Evolutionary conservation across 2,797 vertebrate genomes (phyloP).

Genomic region (Fistularia commersonii): DNA sequence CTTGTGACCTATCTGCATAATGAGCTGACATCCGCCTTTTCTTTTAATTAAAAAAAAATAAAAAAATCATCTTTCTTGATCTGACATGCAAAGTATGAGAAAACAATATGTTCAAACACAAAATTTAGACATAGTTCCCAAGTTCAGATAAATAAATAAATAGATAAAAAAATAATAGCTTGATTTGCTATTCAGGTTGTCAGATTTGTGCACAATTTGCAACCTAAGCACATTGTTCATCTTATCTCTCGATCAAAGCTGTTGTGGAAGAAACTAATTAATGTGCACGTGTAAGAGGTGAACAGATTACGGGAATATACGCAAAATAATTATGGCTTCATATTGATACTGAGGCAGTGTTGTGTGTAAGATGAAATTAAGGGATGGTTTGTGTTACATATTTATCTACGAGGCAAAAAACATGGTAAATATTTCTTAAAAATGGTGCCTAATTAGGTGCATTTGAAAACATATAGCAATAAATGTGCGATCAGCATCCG

Average conservation of each 20-base stretch:
- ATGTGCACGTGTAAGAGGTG: constrained; percentile 9
- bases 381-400: too few species aligned
- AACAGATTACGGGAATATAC: constrained; percentile 1
- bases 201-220: neutral
- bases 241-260: constrained; percentile 28
- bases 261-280: constrained; percentile 20
- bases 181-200: neutral
- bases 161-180: too few species aligned
- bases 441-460: too few species aligned
- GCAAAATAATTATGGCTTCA: neutral
- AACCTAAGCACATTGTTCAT: neutral
- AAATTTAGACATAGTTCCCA: neutral
- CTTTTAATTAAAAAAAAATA: constrained; percentile 1
- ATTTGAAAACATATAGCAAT: too few species aligned
- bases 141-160: too few species aligned
- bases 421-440: too few species aligned
- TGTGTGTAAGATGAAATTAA: too few species aligned
- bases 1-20: neutral
- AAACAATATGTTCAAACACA: neutral
- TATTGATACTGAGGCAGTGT: neutral
- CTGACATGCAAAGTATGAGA: too few species aligned
- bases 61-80: too few species aligned
- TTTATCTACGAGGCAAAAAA: too few species aligned
- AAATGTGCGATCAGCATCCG: too few species aligned
- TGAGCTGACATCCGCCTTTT: neutral